phyloP scores from a whole-genome alignment of 2,888 invertebrate genomes.

The Hylaea fasciaria region DNA sequence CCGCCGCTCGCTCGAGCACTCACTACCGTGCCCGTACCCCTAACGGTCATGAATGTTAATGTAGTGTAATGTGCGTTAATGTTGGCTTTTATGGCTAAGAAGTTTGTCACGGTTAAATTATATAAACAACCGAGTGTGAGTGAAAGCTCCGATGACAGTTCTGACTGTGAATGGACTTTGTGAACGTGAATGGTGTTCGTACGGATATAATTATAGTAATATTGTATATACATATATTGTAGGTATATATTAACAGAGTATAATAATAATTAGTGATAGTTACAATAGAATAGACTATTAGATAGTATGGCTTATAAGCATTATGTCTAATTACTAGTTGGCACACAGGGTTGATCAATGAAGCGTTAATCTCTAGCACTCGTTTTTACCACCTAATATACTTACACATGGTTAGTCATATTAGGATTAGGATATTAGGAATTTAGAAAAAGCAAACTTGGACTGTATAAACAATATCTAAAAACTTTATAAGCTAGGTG shows the following conservation, averaged over 20 bases:
- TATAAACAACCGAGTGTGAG: conserved; percentile 43
- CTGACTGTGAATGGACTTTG: background rate
- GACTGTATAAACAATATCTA: conserved; percentile 37
- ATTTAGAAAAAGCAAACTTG: conserved; percentile 56
- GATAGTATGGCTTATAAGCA: conserved; percentile 36
- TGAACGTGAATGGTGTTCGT: conserved; percentile 50
- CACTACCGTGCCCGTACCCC: conserved; percentile 80
- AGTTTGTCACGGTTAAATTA: conserved; percentile 46
- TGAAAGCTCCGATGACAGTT: conserved; percentile 59
- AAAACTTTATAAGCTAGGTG: conserved; percentile 28
- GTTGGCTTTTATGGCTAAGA: conserved; percentile 39
- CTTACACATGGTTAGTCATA: conserved; percentile 45
- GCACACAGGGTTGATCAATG: conserved; percentile 46
- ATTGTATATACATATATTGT: conserved; percentile 48
- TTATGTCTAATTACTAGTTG: conserved; percentile 44
- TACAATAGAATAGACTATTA: conserved; percentile 10
- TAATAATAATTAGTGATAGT: conserved; percentile 18
- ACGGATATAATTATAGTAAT: conserved; percentile 41
- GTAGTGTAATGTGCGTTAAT: conserved; percentile 63
- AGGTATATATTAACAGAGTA: conserved; percentile 7
- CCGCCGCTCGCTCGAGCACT: conserved; percentile 78
- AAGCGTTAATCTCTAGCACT: conserved; percentile 34
- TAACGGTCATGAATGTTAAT: conserved; percentile 63
- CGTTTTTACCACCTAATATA: conserved; percentile 39
- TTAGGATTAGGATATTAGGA: too few species aligned